Evolutionary conservation across 2,797 vertebrate genomes (phyloP), one percentile per base, ranked within the genome.

Genomic region (Helarctos malayanus): DNA sequence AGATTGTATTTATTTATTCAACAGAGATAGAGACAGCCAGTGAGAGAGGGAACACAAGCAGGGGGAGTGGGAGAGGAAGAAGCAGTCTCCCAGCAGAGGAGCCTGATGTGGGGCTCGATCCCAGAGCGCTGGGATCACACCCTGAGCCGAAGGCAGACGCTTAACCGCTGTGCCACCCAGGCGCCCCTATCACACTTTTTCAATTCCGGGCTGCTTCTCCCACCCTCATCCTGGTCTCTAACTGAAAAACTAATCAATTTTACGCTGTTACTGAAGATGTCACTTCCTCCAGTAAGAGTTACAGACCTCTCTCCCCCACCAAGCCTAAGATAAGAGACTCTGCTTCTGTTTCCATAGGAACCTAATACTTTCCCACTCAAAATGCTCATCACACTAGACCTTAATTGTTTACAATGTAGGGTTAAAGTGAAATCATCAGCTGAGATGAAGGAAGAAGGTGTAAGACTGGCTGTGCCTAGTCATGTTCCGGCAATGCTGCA

Each of bases 331-430:
- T 29, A 59, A 59, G 52, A 73, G 49, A 80, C 29, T 54, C 38
- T 78, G 21, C 32, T 86, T 85, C 90, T 86, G 45, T 92, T 97
- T 80, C 84, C 75, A 54, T 35, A n/a, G 63, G 7, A 96, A 87
- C 32, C 79, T 73, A 1, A 1, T 79, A 18, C 27, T 91, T 91
- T 80, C 38, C 93, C 41, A n/a, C 38, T 45, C 75, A 69, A 57
- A 41, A 14, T 89, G 76, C 19, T 91, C 76, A 78, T 89, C 65
- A 54, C 54, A 49, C 18, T 92, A 83, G 57, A 63, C 80, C 71
- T 80, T 75, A 49, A 56, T 52, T 85, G 56, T 69, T 80, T 73
- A 73, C 54, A 57, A 2, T 85, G 29, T 71, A 83, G 57, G 61
- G 41, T 83, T 80, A 82, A 94, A 57, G 75, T 92, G 69, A 95